Evolutionary conservation across 2,797 vertebrate genomes (phyloP).

Genomic region (Benthosema pterotum): DNA sequence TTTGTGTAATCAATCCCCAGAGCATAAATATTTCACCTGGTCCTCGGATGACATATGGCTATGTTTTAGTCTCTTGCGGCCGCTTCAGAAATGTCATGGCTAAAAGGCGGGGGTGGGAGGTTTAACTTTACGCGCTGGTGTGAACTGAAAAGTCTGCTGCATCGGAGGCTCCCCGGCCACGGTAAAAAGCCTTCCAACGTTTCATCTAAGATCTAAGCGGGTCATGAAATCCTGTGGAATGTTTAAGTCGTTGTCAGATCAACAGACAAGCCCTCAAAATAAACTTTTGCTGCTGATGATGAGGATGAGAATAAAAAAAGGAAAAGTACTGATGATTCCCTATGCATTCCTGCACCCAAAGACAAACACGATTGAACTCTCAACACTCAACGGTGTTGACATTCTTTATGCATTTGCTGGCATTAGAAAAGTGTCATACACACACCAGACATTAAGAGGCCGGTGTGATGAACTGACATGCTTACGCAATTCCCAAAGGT

Average conservation of each 20-base stretch:
- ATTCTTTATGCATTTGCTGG: background rate
- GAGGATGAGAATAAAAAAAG: too few species aligned
- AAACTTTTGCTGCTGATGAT: background rate
- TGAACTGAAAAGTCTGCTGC: conserved; percentile 34
- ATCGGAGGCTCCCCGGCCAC: conserved; percentile 1
- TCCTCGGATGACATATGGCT: conserved; percentile 49
- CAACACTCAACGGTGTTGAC: background rate
- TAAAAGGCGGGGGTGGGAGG: too few species aligned
- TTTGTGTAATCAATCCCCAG: conserved; percentile 46
- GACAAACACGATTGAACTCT: conserved; percentile 7
- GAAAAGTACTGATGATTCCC: too few species aligned
- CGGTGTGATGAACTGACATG: too few species aligned
- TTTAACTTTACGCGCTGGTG: conserved; percentile 1
- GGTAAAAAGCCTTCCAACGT: conserved; percentile 20
- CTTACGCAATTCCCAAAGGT: too few species aligned
- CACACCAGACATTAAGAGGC: too few species aligned
- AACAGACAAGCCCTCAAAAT: conserved; percentile 9
- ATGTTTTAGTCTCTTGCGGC: conserved; percentile 31
- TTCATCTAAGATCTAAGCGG: conserved; percentile 33
- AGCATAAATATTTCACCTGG: conserved; percentile 60
- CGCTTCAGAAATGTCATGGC: background rate
- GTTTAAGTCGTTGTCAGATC: conserved; percentile 17
- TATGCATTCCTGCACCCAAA: background rate
- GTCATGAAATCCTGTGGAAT: conserved; percentile 15
- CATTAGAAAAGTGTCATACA: too few species aligned